Percentiles rank a stretch among this genome's conserved stretches.
These are phyloP conservation scores for Coracias cyanogaster DNA, from an alignment of 2,797 vertebrate genomes.

Conservation along the genomic window DNA sequence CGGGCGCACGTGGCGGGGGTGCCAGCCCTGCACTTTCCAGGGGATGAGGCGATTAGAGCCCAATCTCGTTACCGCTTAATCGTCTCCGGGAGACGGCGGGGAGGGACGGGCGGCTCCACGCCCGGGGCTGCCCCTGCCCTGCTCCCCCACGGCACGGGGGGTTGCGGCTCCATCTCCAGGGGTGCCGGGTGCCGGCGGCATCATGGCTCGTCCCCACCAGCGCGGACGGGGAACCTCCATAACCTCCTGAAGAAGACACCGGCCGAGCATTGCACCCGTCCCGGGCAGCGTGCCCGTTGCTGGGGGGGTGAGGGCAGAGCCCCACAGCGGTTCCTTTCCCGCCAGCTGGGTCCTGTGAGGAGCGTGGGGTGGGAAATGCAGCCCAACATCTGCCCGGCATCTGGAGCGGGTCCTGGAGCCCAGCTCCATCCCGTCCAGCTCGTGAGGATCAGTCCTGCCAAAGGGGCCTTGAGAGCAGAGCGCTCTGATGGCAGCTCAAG, in stretches of 20 bases:
- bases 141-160: neutral
- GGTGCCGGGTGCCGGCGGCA: neutral
- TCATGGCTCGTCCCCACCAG: accelerated
- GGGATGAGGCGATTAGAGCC: slow-evolving; percentile 38
- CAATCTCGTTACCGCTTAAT: slow-evolving; percentile 60
- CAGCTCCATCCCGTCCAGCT: neutral
- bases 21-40: neutral
- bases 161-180: accelerated
- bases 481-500: neutral
- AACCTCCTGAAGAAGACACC: neutral
- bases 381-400: neutral
- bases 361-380: neutral
- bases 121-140: neutral
- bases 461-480: neutral
- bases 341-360: neutral
- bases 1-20: neutral
- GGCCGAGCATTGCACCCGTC: neutral
- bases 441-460: neutral
- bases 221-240: neutral
- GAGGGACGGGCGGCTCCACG: neutral
- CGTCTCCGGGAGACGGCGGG: neutral
- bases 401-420: neutral
- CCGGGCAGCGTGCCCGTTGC: accelerated
- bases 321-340: neutral
- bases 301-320: neutral